Base-by-base conservation (phyloP, 2,888 invertebrate genomes). In the Melipona beecheii region DNA sequence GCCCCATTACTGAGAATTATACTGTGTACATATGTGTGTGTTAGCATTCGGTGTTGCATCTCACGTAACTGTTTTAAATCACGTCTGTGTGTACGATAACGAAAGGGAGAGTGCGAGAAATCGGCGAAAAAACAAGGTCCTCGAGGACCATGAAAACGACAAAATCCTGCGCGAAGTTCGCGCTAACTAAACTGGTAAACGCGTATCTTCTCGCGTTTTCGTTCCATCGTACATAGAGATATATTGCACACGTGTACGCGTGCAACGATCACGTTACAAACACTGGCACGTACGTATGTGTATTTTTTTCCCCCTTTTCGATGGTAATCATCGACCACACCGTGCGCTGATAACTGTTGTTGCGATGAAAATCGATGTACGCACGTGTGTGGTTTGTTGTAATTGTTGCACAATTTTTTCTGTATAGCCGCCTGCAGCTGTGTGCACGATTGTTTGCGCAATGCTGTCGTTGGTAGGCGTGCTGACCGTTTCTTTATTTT, bases 391-490 rank as follows among this genome's bases (percentile, higher is more conserved):
- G 49, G 75, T 78, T 75, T 71, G 69, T 74, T 74, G 71, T 83
- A 78, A 83, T 81, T 70, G 75, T 87, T 72, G 82, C 79, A 54
- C 76, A 68, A 17, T 43, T 58, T 27, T 31, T 4, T 78, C 56
- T 86, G 76, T 87, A 80, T 88, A 87, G 92, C 91, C 91, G 93
- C 92, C 92, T 93, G 92, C 92, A 92, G 91, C 91, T 91, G 90
- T 91, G 87, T 93, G 93, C 93, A 93, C 93, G 93, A 93, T 93
- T 91, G 89, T 93, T 93, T 90, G 91, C 91, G 91, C 91, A 89
- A 91, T 91, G 90, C 87, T 91, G 89, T 90, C 89, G 87, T 90
- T 86, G 87, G 89, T 91, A 91, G 90, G 87, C 87, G 87, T 78
- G 81, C 85, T 80, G 75, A 76, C 66, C 72, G 64, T 66, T 75